Evolutionary conservation across 2,797 vertebrate species (phyloP).

Genomic region (Anisognathus igniventris): DNA sequence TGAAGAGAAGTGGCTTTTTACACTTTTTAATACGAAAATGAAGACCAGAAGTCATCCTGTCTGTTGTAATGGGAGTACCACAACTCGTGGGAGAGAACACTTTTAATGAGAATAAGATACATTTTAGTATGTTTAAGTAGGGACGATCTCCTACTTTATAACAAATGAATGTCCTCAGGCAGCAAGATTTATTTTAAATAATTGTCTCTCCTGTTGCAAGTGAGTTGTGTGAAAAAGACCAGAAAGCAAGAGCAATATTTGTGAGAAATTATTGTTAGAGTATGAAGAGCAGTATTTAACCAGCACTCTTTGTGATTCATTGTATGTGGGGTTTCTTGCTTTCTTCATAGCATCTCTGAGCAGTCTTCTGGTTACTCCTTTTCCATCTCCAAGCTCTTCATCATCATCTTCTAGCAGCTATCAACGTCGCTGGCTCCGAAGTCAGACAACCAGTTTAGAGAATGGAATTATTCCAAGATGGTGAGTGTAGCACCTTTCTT

Average conservation of each 20-base stretch:
- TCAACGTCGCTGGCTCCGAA: constrained; percentile 85
- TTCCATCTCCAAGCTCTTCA: constrained; percentile 83
- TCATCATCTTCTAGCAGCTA: constrained; percentile 84
- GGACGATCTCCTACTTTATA: neutral
- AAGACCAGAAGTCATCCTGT: neutral
- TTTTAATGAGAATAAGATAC: neutral
- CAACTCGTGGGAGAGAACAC: neutral
- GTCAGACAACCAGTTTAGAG: constrained; percentile 85
- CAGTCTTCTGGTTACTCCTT: constrained; percentile 85
- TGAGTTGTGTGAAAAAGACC: neutral
- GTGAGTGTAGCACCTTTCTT: constrained; percentile 59
- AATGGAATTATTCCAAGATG: constrained; percentile 81
- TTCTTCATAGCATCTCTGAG: constrained; percentile 80
- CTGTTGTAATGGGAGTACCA: neutral
- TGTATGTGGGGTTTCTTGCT: neutral
- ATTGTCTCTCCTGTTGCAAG: neutral
- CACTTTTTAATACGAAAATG: neutral
- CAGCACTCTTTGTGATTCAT: neutral
- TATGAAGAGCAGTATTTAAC: neutral
- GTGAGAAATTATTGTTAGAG: neutral
- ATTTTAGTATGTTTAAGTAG: neutral
- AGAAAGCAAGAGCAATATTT: neutral
- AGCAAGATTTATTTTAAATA: neutral
- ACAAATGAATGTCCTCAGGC: neutral
- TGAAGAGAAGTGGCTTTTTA: neutral